These are phyloP conservation scores for Ctenopoma kingsleyae DNA, from an alignment of 2,797 vertebrate species.

Conservation along the genomic window DNA sequence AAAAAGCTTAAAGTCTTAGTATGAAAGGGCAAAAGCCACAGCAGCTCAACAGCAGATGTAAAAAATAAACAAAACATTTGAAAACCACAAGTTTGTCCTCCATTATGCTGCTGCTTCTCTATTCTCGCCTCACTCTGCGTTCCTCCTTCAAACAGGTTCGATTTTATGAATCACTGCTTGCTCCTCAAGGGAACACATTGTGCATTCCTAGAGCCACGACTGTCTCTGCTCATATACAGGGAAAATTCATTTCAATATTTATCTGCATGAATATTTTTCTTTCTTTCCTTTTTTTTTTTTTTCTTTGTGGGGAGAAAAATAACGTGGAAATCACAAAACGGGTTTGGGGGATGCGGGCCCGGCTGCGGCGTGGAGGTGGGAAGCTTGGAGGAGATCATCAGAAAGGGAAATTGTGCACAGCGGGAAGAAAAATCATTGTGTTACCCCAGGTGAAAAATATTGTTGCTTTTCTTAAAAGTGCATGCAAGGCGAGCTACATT, in stretches of 20 bases:
- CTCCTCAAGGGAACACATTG: conserved; percentile 73
- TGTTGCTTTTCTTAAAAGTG: conserved; percentile 96
- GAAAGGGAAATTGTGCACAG: conserved; percentile 88
- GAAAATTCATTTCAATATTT: conserved; percentile 89
- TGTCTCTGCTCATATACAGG: conserved; percentile 78
- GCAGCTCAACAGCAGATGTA: conserved; percentile 24
- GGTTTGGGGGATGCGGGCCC: conserved; percentile 55
- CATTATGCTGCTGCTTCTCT: conserved; percentile 43
- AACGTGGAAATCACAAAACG: conserved; percentile 75
- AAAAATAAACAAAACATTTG: conserved; percentile 47
- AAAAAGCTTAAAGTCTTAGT: not conserved
- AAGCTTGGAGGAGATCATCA: conserved; percentile 84
- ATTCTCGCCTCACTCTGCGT: conserved; percentile 51
- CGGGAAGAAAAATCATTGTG: conserved; percentile 87
- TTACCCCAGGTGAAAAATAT: conserved; percentile 96
- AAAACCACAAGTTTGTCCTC: conserved; percentile 50
- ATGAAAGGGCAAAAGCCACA: conserved; percentile 33
- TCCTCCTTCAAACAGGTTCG: conserved; percentile 77
- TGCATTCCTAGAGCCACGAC: conserved; percentile 69
- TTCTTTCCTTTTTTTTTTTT: conserved; percentile 17
- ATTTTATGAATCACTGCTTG: conserved; percentile 80
- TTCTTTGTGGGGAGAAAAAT: conserved; percentile 68
- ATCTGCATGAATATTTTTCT: conserved; percentile 86
- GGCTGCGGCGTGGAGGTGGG: conserved; percentile 66
- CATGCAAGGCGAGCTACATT: conserved; percentile 96